Conservation (phyloP, 2,797 vertebrate genomes). For the Onychomys leucogaster region DNA sequence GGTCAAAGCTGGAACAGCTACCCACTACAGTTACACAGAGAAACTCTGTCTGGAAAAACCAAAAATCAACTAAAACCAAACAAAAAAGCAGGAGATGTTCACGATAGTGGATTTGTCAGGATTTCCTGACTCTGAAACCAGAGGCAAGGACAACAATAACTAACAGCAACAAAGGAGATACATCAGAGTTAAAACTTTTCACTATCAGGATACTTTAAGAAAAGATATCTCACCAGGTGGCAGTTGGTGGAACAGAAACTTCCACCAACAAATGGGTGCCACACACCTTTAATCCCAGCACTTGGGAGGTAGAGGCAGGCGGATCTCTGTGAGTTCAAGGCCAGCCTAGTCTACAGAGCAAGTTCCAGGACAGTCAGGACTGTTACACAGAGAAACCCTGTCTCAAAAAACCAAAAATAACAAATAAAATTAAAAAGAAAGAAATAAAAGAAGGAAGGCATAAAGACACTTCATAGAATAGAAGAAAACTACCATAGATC, state of each 20-base stretch:
- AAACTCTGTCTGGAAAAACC: no score
- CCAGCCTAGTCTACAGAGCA: background rate
- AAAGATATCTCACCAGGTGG: background rate
- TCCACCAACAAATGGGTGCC: no score
- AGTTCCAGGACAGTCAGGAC: no score
- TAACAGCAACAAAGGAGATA: background rate
- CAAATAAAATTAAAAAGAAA: no score
- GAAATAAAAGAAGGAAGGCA: no score
- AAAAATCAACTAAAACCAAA: no score
- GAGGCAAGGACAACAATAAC: background rate
- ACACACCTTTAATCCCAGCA: background rate
- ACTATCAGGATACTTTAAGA: no score
- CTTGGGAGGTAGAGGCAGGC: background rate
- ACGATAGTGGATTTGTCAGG: background rate
- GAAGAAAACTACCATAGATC: background rate
- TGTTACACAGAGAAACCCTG: no score
- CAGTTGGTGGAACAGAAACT: no score
- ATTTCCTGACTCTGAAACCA: background rate
- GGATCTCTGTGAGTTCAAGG: background rate
- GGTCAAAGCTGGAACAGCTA: no score
- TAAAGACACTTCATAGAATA: background rate
- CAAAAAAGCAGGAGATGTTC: background rate
- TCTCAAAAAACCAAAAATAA: background rate
- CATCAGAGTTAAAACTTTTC: background rate
- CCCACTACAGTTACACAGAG: no score